These are phyloP conservation scores for Barnardius zonarius DNA, from an alignment of 2,113 vertebrate genomes.

Conservation along the genomic window DNA sequence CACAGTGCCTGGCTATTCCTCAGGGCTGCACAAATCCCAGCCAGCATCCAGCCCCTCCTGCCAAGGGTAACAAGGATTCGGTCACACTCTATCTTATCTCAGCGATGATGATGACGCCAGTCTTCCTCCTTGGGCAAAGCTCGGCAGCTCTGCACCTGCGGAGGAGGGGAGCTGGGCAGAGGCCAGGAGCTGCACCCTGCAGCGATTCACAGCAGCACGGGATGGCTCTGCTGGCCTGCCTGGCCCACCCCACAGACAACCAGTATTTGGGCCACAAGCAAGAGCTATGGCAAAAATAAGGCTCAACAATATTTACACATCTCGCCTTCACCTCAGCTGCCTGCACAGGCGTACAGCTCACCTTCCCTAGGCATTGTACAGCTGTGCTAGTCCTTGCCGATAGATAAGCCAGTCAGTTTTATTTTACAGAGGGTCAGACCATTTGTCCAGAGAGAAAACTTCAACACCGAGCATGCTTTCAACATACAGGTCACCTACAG, in stretches of 20 bases:
- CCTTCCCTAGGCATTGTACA: neutral
- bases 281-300: neutral
- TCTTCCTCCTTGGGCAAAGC: constrained; percentile 29
- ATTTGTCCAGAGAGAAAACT: neutral
- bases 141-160: neutral
- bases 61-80: neutral
- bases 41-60: neutral
- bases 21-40: neutral
- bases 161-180: neutral
- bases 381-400: neutral
- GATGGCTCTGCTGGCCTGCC: neutral
- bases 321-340: neutral
- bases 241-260: neutral
- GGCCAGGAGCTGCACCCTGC: neutral
- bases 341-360: neutral
- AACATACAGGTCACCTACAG: neutral
- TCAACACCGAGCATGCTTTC: neutral
- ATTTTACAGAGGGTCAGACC: neutral
- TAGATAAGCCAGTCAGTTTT: neutral
- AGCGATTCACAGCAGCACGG: neutral
- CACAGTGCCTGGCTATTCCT: neutral
- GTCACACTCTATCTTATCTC: constrained; percentile 1
- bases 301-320: neutral
- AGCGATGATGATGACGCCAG: neutral
- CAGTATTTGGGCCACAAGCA: neutral